Conservation (phyloP, 2,888 invertebrate genomes). For the Leucozona laternaria region DNA sequence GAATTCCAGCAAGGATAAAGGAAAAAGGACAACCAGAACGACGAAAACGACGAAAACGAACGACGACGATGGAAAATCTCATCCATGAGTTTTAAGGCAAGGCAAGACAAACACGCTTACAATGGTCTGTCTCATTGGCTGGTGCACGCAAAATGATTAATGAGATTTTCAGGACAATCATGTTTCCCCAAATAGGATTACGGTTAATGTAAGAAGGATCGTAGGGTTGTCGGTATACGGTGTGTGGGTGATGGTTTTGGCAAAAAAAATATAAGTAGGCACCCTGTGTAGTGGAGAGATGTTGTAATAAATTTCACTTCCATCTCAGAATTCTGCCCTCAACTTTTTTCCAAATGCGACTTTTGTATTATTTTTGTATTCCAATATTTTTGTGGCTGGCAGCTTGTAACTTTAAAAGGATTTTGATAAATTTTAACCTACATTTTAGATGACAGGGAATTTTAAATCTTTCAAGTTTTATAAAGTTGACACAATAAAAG, state of each 20-base stretch:
- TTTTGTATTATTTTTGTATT: background rate
- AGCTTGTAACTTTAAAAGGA: background rate
- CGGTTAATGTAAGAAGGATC: constrained; percentile 74
- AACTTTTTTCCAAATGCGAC: background rate
- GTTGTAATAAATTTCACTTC: constrained; percentile 70
- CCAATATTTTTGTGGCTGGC: background rate
- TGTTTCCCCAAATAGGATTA: constrained; percentile 75
- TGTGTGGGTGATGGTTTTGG: constrained; percentile 40
- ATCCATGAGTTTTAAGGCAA: constrained; percentile 53
- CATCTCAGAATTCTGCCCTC: constrained; percentile 31
- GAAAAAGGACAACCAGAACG: constrained; percentile 4
- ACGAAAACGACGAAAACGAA: background rate
- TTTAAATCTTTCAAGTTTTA: background rate
- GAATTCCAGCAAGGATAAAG: constrained; percentile 2
- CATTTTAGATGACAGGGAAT: constrained; percentile 11
- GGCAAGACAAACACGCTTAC: constrained; percentile 45
- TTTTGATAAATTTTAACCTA: constrained; percentile 70
- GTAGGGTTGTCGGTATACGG: constrained; percentile 22
- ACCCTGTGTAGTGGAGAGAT: constrained; percentile 15
- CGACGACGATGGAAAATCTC: constrained; percentile 43
- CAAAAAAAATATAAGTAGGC: background rate
- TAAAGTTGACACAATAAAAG: background rate
- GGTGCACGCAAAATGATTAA: constrained; percentile 75
- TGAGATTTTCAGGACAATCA: constrained; percentile 76
- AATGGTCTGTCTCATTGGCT: constrained; percentile 65